phyloP scores from a whole-genome alignment of 2,888 invertebrate genomes.

The Pollenia angustigena region DNA sequence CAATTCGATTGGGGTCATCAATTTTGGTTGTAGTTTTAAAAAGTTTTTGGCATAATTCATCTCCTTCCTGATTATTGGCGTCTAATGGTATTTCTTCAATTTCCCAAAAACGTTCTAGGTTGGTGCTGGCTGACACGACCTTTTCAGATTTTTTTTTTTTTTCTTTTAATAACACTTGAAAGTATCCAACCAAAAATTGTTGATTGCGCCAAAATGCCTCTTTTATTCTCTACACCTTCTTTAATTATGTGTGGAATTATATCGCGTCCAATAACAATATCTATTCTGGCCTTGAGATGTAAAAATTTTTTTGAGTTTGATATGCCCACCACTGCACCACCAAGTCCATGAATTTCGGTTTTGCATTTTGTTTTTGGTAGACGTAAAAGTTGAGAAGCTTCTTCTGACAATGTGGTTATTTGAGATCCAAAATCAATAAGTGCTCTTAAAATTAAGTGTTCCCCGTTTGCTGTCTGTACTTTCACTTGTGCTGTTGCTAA shows the following conservation, averaged over 20 bases:
- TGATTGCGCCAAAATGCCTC: not conserved
- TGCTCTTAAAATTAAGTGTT: not conserved
- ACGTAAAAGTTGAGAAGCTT: slow-evolving; percentile 51
- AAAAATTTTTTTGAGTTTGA: too few relatives aligned
- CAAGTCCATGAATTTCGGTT: slow-evolving; percentile 53
- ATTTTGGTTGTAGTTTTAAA: not conserved
- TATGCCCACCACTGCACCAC: too few relatives aligned
- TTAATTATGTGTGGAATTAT: slow-evolving; percentile 2
- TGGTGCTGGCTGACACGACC: slow-evolving; percentile 6
- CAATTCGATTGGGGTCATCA: slow-evolving; percentile 17
- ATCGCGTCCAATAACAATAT: slow-evolving; percentile 1
- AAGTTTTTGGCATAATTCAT: slow-evolving; percentile 5
- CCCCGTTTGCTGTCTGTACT: not conserved
- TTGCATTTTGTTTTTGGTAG: slow-evolving; percentile 42
- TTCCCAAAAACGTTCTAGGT: too few relatives aligned
- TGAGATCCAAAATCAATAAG: slow-evolving; percentile 9
- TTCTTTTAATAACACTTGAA: slow-evolving; percentile 24
- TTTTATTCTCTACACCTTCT: not conserved
- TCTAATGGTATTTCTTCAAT: slow-evolving; percentile 21
- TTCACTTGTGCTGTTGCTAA: not conserved
- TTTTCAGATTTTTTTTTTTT: not conserved
- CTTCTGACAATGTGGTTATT: not conserved
- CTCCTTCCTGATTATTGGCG: not conserved
- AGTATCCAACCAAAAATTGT: slow-evolving; percentile 1
- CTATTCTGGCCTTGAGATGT: slow-evolving; percentile 37